Evolutionary conservation across 2,113 vertebrate genomes (phyloP).

Genomic region (Etia nguti): DNA sequence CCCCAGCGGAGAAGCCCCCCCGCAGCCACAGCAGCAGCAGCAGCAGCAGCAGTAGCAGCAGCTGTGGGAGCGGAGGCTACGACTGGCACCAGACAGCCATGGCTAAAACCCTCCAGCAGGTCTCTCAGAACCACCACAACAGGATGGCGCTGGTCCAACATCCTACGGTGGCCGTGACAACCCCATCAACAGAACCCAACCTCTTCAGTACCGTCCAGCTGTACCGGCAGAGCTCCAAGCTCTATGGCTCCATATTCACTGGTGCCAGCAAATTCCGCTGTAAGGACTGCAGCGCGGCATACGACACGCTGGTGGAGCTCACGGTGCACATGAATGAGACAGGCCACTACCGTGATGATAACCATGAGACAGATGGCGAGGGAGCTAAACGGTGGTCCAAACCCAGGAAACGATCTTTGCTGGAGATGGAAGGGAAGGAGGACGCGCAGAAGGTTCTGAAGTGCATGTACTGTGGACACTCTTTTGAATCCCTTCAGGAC

Average conservation of each 20-base stretch:
- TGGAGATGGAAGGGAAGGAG: slow-evolving; percentile 98
- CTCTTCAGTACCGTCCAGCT: slow-evolving; percentile 98
- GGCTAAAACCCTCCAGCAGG: slow-evolving; percentile 94
- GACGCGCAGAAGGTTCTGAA: slow-evolving; percentile 98
- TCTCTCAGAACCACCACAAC: slow-evolving; percentile 83
- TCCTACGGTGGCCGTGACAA: slow-evolving; percentile 31
- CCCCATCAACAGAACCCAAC: slow-evolving; percentile 77
- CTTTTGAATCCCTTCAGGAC: slow-evolving; percentile 98
- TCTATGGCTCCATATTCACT: slow-evolving; percentile 98
- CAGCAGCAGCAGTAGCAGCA: slow-evolving; percentile 93
- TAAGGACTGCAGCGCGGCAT: slow-evolving; percentile 96
- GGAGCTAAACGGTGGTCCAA: slow-evolving; percentile 97
- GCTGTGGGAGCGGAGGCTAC: slow-evolving; percentile 91
- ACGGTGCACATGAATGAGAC: slow-evolving; percentile 99
- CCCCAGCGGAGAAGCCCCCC: slow-evolving; percentile 80
- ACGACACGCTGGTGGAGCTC: slow-evolving; percentile 93
- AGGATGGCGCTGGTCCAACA: slow-evolving; percentile 51
- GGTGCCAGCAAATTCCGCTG: slow-evolving; percentile 99
- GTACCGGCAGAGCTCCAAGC: slow-evolving; percentile 96
- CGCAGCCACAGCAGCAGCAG: slow-evolving; percentile 88
- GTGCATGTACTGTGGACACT: slow-evolving; percentile 99
- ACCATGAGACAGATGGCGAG: slow-evolving; percentile 92
- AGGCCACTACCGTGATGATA: slow-evolving; percentile 96
- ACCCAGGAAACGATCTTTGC: slow-evolving; percentile 93
- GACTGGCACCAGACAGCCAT: slow-evolving; percentile 99